phyloP scores from a whole-genome alignment of 1,140 invertebrate species.

The Heliconius nattereri region DNA sequence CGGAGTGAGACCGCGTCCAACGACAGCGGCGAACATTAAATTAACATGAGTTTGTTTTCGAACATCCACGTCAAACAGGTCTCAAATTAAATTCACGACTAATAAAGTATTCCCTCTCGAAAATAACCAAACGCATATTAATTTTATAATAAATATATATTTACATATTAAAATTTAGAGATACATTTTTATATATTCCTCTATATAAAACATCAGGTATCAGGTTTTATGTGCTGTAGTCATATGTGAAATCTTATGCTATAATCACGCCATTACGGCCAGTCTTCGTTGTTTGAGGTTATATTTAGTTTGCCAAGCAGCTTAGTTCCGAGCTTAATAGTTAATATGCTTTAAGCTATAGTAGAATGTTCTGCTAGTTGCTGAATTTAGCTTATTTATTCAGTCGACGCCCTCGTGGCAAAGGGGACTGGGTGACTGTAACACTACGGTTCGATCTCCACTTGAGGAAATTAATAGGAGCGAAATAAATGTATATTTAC shows the following conservation, averaged over 20 bases:
- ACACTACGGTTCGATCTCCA: too few species aligned
- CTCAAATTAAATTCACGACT: not conserved
- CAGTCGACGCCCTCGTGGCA: too few species aligned
- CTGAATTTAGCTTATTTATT: not conserved
- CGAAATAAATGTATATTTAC: too few species aligned
- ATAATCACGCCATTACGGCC: constrained; percentile 1
- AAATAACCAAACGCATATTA: not conserved
- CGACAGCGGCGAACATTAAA: constrained; percentile 53
- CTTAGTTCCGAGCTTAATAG: constrained; percentile 16
- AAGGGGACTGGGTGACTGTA: too few species aligned
- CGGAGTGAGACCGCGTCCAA: constrained; percentile 58
- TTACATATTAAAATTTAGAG: too few species aligned
- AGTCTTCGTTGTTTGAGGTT: constrained; percentile 16
- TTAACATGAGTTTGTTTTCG: constrained; percentile 35
- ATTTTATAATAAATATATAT: not conserved
- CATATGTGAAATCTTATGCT: not conserved
- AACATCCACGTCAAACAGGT: constrained; percentile 23
- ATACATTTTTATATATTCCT: not conserved
- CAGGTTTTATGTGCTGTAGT: not conserved
- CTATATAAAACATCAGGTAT: not conserved
- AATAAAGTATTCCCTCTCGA: not conserved
- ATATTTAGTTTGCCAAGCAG: constrained; percentile 21
- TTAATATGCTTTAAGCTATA: constrained; percentile 5
- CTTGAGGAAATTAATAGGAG: too few species aligned
- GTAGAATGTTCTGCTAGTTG: not conserved